Base-by-base conservation (phyloP, 2,797 vertebrate genomes). In the Leptodactylus fallax region DNA sequence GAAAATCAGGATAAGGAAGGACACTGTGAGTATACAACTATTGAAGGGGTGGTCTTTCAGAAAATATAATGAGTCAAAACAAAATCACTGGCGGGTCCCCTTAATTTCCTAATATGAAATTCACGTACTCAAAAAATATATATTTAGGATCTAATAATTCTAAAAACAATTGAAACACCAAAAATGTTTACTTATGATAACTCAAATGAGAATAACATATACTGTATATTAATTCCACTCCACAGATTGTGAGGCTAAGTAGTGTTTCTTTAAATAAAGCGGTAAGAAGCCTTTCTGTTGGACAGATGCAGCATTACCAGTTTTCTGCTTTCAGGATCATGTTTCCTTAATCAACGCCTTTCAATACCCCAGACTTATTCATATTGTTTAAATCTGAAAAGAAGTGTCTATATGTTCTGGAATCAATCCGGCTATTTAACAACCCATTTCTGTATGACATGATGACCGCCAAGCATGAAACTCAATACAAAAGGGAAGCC, bases 401-500 rank as follows among this genome's bases (percentile, higher is more conserved):
- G 83, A 63, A 11, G 58, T 47, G 51, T 86, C 49, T 85, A 51
- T 69, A 86, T 67, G 61, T 78, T 83, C 74, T 86, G 80, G 85
- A 86, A 86, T 81, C 84, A 86, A 86, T 82, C 79, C 11, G 77
- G 49, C 83, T 86, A 86, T 77, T 88, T 82, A 82, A 81, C 69
- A 89, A 82, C 86, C 79, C 79, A 77, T 82, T 86, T 76, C 79
- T 81, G 83, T 76, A 89, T 25, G 79, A 61, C 83, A 89, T 86
- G 71, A 85, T 74, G 83, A 89, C 72, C 85, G 36, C 79, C 80
- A 83, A 83, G 72, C 80, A 86, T 79, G 80, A 83, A 89, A 86
- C 88, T 78, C 84, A 69, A 89, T 89, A 89, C 80, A 83, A 89
- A 86, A 83, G 79, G 69, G 74, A 88, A 65, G 78, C 72, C 63